Conservation (phyloP, 2,113 vertebrate species). For the Grammomys dolichurus region DNA sequence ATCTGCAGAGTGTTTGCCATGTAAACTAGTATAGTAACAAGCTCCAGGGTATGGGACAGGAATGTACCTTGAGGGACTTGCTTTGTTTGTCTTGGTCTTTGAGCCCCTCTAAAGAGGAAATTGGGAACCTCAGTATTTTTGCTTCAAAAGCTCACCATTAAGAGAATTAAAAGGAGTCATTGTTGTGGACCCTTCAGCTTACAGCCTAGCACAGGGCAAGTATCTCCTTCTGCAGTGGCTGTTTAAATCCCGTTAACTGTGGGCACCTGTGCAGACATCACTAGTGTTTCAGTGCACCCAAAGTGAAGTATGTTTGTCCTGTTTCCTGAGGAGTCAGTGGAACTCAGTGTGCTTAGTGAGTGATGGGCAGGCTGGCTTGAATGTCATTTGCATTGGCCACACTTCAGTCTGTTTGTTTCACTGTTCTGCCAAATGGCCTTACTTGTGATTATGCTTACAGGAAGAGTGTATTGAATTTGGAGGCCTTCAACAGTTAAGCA, state of each 20-base stretch:
- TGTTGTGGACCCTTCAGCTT: neutral
- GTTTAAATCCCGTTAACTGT: neutral
- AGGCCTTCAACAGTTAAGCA: slow-evolving; percentile 3
- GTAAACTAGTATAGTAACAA: neutral
- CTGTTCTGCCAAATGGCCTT: neutral
- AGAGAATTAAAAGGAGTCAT: neutral
- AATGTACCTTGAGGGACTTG: neutral
- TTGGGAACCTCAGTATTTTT: neutral
- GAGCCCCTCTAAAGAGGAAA: neutral
- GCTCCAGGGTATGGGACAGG: neutral
- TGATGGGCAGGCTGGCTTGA: accelerated
- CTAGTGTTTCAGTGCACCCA: neutral
- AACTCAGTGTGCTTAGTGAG: neutral
- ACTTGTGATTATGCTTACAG: neutral
- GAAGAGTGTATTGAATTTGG: slow-evolving; percentile 47
- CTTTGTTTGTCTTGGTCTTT: neutral
- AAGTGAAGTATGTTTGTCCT: neutral
- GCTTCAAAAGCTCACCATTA: neutral
- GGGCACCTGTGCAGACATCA: neutral
- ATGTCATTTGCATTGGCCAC: neutral
- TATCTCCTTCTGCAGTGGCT: neutral
- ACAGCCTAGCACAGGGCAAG: neutral
- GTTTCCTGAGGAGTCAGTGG: neutral
- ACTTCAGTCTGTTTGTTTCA: neutral
- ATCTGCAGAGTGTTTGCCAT: neutral